Percentiles rank a stretch among this genome's conserved stretches.
Conservation (phyloP, 2,888 invertebrate genomes). For the Drosophila mimica region DNA sequence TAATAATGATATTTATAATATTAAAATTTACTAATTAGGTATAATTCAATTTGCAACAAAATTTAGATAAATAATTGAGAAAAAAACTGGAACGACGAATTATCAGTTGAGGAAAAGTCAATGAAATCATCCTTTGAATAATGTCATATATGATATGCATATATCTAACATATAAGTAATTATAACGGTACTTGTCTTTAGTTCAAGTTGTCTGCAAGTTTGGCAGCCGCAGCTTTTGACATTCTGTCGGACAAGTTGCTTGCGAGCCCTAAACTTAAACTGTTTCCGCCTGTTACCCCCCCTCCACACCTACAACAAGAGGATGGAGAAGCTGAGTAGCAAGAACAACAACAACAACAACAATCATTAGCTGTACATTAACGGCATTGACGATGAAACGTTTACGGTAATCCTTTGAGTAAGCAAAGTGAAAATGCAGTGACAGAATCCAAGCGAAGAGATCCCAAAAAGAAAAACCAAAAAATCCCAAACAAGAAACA, state of each 20-base stretch:
- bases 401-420: constrained; percentile 60
- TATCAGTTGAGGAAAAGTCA: not conserved
- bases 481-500: not conserved
- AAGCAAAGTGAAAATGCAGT: constrained; percentile 46
- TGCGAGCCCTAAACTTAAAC: not conserved
- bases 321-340: not conserved
- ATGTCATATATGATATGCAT: not conserved
- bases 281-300: not conserved
- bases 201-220: constrained; percentile 3
- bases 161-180: not conserved
- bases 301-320: not conserved
- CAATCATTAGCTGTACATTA: constrained; percentile 73
- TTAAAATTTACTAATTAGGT: not conserved
- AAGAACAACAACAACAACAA: constrained; percentile 10
- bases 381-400: constrained; percentile 63
- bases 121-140: too few species aligned
- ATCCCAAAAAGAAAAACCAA: not conserved
- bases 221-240: constrained; percentile 23
- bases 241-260: constrained; percentile 9
- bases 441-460: constrained; percentile 26
- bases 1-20: not conserved
- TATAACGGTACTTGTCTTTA: not conserved
- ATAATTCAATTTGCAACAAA: not conserved
- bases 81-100: not conserved
- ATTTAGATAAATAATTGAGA: too few species aligned